Percentiles rank a stretch among this genome's conserved stretches.
These are phyloP conservation scores for Siniperca chuatsi DNA, from an alignment of 2,113 vertebrate genomes.

Conservation along the genomic window DNA sequence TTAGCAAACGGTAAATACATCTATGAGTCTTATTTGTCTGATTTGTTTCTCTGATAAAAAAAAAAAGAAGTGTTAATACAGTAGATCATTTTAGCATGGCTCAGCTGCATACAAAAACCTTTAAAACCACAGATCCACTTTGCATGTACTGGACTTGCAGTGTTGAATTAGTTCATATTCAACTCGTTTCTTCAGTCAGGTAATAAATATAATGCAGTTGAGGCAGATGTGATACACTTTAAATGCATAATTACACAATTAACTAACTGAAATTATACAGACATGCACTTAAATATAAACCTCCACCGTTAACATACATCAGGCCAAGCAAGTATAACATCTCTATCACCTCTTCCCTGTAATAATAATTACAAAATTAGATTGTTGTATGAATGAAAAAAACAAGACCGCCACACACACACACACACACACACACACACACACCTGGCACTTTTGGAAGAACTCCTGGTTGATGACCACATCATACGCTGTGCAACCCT, in stretches of 20 bases:
- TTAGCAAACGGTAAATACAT: no score
- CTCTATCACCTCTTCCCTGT: background rate
- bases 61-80: no score
- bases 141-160: no score
- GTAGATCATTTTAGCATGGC: no score
- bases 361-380: background rate
- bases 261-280: background rate
- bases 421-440: conserved; percentile 56
- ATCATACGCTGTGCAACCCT: conserved; percentile 90
- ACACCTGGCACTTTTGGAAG: conserved; percentile 88
- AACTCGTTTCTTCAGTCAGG: background rate
- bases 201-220: background rate
- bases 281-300: no score
- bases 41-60: no score
- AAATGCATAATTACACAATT: background rate
- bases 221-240: no score
- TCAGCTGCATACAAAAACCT: no score
- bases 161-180: no score
- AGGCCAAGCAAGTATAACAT: background rate
- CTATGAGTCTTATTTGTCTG: no score
- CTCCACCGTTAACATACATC: background rate
- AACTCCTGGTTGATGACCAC: conserved; percentile 90
- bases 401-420: background rate
- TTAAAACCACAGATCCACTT: no score
- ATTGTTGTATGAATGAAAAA: background rate